Base-by-base conservation (phyloP, 2,113 vertebrate species). In the Pterocles burchelli region DNA sequence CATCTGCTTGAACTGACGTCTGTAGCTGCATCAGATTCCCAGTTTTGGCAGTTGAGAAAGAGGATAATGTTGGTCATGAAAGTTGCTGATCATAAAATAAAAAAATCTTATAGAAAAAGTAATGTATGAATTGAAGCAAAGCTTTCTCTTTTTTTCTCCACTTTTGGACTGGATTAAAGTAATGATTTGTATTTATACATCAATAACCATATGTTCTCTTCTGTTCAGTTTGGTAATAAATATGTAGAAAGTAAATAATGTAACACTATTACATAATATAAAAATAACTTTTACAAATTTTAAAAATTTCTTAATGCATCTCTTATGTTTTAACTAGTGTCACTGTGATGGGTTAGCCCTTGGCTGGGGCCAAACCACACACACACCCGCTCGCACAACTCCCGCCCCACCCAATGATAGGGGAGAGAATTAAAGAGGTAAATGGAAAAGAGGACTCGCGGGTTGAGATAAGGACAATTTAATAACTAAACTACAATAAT, bases 291-390 rank as follows among this genome's bases (percentile, higher is more conserved):
- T 57, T 58, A 45, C 19, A 48, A 4, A 41, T 10, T 67, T 9
- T 0, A 2, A 46, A 46, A 46, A 61, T 78, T 92, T 78, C 19
- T 3, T 52, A 43, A 65, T 38, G 3, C 2, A 36, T 55, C 9
- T 54, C 22, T 75, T 63, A 28, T 3, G 5, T 68, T 83, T 91
- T 86, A 34, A 43, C 7, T 52, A 33, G 1, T 28, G 34, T 24
- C 54, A 46, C 4, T 65, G 6, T 66, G 12, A 67, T 3, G 0
- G n/a, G n/a, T n/a, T n/a, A n/a, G n/a, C n/a, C n/a, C n/a, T n/a
- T n/a, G n/a, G n/a, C n/a, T n/a, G n/a, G n/a, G n/a, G n/a, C n/a
- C n/a, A n/a, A n/a, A n/a, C n/a, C n/a, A n/a, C n/a, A n/a, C n/a
- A n/a, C n/a, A n/a, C n/a, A n/a, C n/a, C n/a, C n/a, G n/a, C n/a